Conservation (phyloP, 2,888 invertebrate species). For the Polietes domitor region DNA sequence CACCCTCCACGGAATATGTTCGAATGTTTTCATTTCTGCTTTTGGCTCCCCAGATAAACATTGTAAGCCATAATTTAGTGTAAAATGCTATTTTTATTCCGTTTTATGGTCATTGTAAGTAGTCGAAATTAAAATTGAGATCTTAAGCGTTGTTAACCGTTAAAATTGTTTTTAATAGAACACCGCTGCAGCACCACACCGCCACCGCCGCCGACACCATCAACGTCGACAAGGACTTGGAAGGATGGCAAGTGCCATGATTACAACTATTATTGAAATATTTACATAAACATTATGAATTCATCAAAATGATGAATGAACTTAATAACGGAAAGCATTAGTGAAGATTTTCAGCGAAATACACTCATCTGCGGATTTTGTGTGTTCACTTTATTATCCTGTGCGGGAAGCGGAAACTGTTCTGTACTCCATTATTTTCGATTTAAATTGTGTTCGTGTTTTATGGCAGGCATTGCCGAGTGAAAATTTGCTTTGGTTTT, state of each 20-base stretch:
- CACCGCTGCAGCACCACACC: too few species aligned
- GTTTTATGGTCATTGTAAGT: constrained; percentile 61
- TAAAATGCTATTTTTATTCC: constrained; percentile 54
- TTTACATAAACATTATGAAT: constrained; percentile 55
- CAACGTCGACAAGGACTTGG: not conserved
- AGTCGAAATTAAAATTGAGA: constrained; percentile 52
- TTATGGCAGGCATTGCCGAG: too few species aligned
- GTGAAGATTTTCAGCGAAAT: not conserved
- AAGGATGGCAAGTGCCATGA: constrained; percentile 1
- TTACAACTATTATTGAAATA: constrained; percentile 58
- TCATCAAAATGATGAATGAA: constrained; percentile 33
- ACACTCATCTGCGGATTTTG: too few species aligned
- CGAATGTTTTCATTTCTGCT: constrained; percentile 41
- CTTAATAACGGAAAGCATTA: not conserved
- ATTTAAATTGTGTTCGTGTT: not conserved
- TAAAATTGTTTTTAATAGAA: constrained; percentile 17
- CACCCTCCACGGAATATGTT: constrained; percentile 7
- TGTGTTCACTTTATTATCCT: too few species aligned
- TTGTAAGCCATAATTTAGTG: constrained; percentile 56
- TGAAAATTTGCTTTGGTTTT: not conserved
- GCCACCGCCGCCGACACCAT: too few species aligned
- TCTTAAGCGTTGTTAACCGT: constrained; percentile 41
- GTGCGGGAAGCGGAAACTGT: not conserved
- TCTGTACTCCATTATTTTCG: not conserved
- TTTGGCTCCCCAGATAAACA: constrained; percentile 21